phyloP scores from a whole-genome alignment of 1,140 invertebrate species.

The Steinernema khuongi region DNA sequence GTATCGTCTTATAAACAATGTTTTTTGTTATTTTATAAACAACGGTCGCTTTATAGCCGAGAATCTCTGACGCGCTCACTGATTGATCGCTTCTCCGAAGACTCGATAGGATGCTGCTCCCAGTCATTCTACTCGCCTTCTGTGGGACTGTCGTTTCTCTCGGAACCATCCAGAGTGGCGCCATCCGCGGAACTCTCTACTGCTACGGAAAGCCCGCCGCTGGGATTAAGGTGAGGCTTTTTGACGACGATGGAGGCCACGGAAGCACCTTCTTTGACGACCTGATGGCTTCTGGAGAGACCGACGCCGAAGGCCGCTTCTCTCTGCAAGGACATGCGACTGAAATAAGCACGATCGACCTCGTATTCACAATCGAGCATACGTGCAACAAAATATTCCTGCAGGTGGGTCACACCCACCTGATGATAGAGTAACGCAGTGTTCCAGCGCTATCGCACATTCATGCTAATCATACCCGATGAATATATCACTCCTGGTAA shows the following conservation, averaged over 20 bases:
- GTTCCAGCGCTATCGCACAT: conserved; percentile 37
- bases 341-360: conserved; percentile 39
- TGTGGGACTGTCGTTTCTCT: background rate
- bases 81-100: no score
- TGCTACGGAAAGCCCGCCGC: conserved; percentile 29
- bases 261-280: conserved; percentile 36
- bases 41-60: no score
- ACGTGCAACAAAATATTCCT: conserved; percentile 34
- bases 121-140: conserved; percentile 14
- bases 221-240: conserved; percentile 15
- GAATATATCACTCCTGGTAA: conserved; percentile 29
- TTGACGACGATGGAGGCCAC: conserved; percentile 27
- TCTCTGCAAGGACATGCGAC: conserved; percentile 27
- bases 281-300: conserved; percentile 35
- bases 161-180: conserved; percentile 13
- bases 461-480: conserved; percentile 34
- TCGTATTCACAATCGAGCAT: conserved; percentile 41
- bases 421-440: no score
- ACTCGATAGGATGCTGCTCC: background rate
- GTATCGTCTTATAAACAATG: no score
- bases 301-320: conserved; percentile 37
- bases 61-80: no score
- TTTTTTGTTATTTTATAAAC: no score
- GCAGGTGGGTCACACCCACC: no score
- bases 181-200: conserved; percentile 30